Evolutionary conservation across 64 coral and sea anemone genomes (phyloP).

Genomic region (Dendrophyllia cribrosa): DNA sequence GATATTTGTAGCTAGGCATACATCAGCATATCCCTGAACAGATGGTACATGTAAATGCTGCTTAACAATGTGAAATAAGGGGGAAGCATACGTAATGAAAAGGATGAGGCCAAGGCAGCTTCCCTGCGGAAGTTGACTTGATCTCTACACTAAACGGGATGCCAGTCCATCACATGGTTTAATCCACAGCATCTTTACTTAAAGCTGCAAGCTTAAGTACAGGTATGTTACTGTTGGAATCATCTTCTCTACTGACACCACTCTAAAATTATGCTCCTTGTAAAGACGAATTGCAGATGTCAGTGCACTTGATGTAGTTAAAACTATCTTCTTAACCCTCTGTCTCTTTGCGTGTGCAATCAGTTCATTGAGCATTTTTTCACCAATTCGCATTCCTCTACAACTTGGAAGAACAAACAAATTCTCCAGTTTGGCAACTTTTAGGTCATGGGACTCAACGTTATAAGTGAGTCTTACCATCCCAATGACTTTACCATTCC

Average conservation of each 20-base stretch:
- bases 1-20: too few species aligned
- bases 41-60: too few species aligned
- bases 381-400: conserved; percentile 31
- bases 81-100: too few species aligned
- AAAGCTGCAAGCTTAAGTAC: neutral
- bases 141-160: too few species aligned
- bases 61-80: too few species aligned
- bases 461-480: conserved; percentile 26
- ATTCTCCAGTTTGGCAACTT: conserved; percentile 16
- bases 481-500: conserved; percentile 15
- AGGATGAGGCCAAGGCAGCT: too few species aligned
- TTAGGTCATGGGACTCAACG: neutral
- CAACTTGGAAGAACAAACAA: conserved; percentile 29
- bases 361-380: neutral
- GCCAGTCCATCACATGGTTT: too few species aligned
- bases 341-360: conserved; percentile 1
- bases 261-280: conserved; percentile 20
- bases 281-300: conserved; percentile 23
- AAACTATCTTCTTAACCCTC: neutral
- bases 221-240: neutral
- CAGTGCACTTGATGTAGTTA: conserved; percentile 5
- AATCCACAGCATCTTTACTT: too few species aligned
- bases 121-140: too few species aligned
- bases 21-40: too few species aligned
- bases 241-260: neutral